Percentiles rank a stretch among this genome's conserved stretches.
Conservation (phyloP, 2,888 invertebrate genomes). For the Fragum whitleyi region DNA sequence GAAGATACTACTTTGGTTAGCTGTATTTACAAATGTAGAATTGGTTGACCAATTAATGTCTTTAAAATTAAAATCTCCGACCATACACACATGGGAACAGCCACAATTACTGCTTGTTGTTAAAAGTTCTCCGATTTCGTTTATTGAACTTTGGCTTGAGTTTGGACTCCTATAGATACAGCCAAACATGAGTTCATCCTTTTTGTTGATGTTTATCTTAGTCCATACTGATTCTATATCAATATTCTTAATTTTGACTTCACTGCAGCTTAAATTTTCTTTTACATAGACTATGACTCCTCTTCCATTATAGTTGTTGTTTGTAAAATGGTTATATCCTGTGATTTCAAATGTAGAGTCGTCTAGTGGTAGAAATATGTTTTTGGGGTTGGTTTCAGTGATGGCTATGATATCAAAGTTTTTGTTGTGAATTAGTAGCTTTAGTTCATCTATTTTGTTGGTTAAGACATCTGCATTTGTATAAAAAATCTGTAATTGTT, state of each 20-base stretch:
- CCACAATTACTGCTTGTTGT: not conserved
- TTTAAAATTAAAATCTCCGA: slow-evolving; percentile 22
- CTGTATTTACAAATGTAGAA: not conserved
- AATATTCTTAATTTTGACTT: not conserved
- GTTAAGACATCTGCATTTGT: too few relatives aligned
- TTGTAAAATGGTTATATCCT: not conserved
- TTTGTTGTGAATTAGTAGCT: too few relatives aligned
- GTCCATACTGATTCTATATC: not conserved
- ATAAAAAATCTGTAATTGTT: too few relatives aligned
- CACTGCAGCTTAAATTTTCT: not conserved
- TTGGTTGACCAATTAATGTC: not conserved
- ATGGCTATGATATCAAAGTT: too few relatives aligned
- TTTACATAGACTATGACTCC: not conserved
- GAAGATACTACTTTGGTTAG: not conserved
- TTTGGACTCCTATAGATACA: not conserved
- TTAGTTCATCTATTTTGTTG: too few relatives aligned
- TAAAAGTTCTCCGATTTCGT: not conserved
- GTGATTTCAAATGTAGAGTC: too few relatives aligned
- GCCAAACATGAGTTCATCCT: not conserved
- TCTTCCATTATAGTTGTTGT: not conserved
- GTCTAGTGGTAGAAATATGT: too few relatives aligned
- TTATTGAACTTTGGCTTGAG: not conserved
- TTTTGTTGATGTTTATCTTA: not conserved
- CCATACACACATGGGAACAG: not conserved
- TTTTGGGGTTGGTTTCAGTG: too few relatives aligned